Evolutionary conservation across 2,797 vertebrate species (phyloP).

Genomic region (Anguilla anguilla): DNA sequence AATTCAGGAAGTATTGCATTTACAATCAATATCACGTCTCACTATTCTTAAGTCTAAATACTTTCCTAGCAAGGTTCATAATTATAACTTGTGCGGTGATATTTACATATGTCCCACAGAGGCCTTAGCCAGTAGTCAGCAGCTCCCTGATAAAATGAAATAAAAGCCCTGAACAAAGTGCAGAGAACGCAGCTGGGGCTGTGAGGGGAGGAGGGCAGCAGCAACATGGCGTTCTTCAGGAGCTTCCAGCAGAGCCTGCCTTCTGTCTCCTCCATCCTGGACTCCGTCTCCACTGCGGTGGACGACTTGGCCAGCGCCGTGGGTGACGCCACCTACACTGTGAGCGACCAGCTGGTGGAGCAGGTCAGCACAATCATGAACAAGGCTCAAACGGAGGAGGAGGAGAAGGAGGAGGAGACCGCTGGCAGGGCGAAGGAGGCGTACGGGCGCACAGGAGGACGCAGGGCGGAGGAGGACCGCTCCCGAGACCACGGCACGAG

Average conservation of each 20-base stretch:
- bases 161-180: conserved; percentile 14
- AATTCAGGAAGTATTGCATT: neutral
- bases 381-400: conserved; percentile 74
- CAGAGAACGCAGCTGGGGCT: conserved; percentile 13
- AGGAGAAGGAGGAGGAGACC: conserved; percentile 58
- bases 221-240: conserved; percentile 91
- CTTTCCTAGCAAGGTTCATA: neutral
- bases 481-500: neutral
- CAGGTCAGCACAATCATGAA: conserved; percentile 86
- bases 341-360: conserved; percentile 89
- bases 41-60: neutral
- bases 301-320: conserved; percentile 83
- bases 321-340: conserved; percentile 80
- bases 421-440: neutral
- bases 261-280: conserved; percentile 85
- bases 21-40: neutral
- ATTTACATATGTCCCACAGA: conserved; percentile 1
- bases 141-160: conserved; percentile 19
- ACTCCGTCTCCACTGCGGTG: conserved; percentile 83
- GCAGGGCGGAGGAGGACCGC: neutral
- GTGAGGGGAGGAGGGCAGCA: neutral
- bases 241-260: conserved; percentile 87
- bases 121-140: neutral
- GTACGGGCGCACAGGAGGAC: neutral
- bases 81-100: neutral